Percentiles rank a stretch among this genome's conserved stretches.
Evolutionary conservation across 2,888 invertebrate genomes (phyloP).

Genomic region (Rosalia funebris): DNA sequence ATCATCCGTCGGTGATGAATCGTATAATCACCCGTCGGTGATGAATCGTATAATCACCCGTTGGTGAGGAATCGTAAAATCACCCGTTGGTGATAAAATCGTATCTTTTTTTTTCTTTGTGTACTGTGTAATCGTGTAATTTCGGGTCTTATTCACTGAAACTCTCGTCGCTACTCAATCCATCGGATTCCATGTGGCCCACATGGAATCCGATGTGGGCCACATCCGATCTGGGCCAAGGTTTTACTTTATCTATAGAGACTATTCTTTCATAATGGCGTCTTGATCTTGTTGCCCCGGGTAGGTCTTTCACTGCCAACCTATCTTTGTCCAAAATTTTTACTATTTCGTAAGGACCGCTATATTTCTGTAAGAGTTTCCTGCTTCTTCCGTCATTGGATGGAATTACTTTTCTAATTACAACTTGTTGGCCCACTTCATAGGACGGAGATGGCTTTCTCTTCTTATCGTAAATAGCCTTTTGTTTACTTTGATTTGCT

Average conservation of each 20-base stretch:
- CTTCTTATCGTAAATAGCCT: neutral
- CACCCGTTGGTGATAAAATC: too few species aligned
- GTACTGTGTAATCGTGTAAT: too few species aligned
- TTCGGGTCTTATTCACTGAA: too few species aligned
- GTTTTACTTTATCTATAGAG: neutral
- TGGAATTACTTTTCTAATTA: neutral
- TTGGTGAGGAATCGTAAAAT: too few species aligned
- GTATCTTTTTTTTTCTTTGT: too few species aligned
- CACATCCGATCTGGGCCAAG: too few species aligned
- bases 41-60: neutral
- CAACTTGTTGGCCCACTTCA: neutral
- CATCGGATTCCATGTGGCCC: neutral
- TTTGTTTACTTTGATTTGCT: neutral
- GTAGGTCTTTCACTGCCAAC: neutral
- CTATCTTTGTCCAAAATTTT: neutral
- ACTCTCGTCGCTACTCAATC: neutral
- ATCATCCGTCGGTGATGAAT: neutral
- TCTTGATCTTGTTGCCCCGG: neutral
- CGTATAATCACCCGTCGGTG: neutral
- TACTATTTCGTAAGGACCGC: conserved; percentile 8
- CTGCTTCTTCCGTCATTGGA: neutral
- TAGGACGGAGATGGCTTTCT: neutral
- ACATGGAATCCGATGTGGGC: too few species aligned
- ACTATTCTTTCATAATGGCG: neutral
- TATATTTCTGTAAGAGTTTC: neutral